Percentiles rank a stretch among this genome's conserved stretches.
Conservation (phyloP, 2,113 vertebrate genomes). For the Vimba vimba region DNA sequence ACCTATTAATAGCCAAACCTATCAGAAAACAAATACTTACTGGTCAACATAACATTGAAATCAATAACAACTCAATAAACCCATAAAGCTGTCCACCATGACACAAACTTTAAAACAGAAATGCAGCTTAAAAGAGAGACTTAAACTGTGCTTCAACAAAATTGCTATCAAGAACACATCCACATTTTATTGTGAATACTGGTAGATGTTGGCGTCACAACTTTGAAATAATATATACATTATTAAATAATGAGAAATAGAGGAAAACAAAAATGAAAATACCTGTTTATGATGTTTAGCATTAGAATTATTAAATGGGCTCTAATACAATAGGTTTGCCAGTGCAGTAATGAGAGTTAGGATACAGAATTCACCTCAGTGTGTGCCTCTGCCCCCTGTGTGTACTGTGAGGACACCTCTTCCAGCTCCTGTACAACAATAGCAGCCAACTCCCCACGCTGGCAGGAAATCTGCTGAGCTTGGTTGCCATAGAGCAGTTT, state of each 20-base stretch:
- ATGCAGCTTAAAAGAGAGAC: conserved; percentile 38
- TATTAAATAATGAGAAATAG: conserved; percentile 2
- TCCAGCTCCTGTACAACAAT: conserved; percentile 33
- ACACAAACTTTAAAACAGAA: conserved; percentile 30
- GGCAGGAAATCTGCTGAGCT: conserved; percentile 49
- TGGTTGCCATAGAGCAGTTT: conserved; percentile 50
- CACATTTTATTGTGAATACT: neutral
- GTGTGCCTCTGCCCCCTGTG: conserved; percentile 43
- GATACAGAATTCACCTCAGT: conserved; percentile 54
- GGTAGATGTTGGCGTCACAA: neutral
- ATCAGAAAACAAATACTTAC: conserved; percentile 57
- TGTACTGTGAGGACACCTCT: conserved; percentile 39
- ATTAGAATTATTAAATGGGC: neutral
- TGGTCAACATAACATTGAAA: conserved; percentile 64
- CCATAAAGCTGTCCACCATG: conserved; percentile 48
- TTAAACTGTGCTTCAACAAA: conserved; percentile 30
- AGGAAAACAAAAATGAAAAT: neutral
- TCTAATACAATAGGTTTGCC: conserved; percentile 25
- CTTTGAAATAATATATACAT: conserved; percentile 26
- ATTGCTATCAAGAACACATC: conserved; percentile 7
- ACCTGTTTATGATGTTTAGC: neutral
- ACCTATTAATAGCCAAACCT: conserved; percentile 34
- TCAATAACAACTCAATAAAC: conserved; percentile 53
- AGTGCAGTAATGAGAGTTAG: conserved; percentile 35
- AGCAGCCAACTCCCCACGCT: conserved; percentile 47